These are phyloP conservation scores for Drosophila maculinotata DNA, from an alignment of 2,888 invertebrate species.

Conservation along the genomic window DNA sequence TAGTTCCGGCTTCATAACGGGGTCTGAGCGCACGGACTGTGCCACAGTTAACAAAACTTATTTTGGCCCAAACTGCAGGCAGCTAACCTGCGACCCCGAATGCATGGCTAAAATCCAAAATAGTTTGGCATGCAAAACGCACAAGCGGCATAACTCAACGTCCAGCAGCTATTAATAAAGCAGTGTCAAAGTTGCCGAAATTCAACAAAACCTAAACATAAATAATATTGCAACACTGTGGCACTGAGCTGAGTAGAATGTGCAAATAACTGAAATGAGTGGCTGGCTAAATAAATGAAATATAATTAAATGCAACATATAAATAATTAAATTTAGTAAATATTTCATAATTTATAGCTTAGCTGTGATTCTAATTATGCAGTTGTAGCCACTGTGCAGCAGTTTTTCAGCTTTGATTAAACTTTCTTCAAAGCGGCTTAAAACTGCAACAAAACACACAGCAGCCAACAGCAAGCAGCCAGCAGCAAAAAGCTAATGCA, in stretches of 20 bases:
- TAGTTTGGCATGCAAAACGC: conserved; percentile 58
- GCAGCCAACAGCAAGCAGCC: no score
- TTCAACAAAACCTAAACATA: conserved; percentile 46
- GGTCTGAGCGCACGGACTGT: conserved; percentile 24
- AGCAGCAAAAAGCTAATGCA: conserved; percentile 29
- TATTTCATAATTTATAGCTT: background rate
- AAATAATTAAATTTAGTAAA: background rate
- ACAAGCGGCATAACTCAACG: conserved; percentile 49
- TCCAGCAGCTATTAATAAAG: conserved; percentile 73
- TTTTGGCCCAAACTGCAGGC: conserved; percentile 27
- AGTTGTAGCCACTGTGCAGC: conserved; percentile 33
- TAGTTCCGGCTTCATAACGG: conserved; percentile 72
- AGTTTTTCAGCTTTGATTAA: conserved; percentile 55
- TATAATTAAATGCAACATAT: background rate
- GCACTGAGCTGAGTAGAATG: background rate
- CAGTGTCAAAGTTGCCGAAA: conserved; percentile 72
- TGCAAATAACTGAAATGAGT: background rate
- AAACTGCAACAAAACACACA: conserved; percentile 65
- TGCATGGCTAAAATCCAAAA: conserved; percentile 34
- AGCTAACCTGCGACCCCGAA: conserved; percentile 22
- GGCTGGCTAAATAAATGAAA: background rate
- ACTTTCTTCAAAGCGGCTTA: conserved; percentile 70
- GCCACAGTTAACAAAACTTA: conserved; percentile 51
- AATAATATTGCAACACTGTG: conserved; percentile 45
- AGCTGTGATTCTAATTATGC: background rate